Conservation (phyloP, 2,888 invertebrate species). For the Eristalis intricaria region DNA sequence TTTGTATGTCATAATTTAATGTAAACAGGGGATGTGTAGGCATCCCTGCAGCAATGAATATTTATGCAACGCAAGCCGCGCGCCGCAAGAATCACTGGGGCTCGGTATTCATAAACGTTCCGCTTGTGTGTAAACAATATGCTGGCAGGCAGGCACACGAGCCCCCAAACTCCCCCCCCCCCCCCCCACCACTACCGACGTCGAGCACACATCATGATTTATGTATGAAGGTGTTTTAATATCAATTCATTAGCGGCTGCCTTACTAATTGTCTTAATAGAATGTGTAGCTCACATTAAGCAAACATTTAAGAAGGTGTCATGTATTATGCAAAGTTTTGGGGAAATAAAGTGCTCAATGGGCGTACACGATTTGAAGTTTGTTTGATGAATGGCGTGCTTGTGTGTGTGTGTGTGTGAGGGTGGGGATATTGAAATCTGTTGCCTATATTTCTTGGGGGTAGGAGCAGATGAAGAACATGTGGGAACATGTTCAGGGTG, state of each 20-base stretch:
- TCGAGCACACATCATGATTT: slow-evolving; percentile 31
- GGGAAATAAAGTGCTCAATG: neutral
- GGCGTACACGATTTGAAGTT: neutral
- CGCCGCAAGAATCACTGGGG: slow-evolving; percentile 22
- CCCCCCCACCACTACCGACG: neutral
- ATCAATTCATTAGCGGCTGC: slow-evolving; percentile 37
- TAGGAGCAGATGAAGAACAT: too few relatives aligned
- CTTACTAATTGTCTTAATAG: slow-evolving; percentile 29
- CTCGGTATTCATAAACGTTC: slow-evolving; percentile 11
- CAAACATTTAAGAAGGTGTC: slow-evolving; percentile 8
- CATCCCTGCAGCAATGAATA: slow-evolving; percentile 36
- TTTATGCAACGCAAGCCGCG: slow-evolving; percentile 14
- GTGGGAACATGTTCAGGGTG: too few relatives aligned
- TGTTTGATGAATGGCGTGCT: neutral
- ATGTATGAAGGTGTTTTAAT: slow-evolving; percentile 45
- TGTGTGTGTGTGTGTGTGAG: neutral
- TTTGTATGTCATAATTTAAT: slow-evolving; percentile 21
- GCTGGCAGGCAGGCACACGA: neutral
- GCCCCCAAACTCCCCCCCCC: neutral
- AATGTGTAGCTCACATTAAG: neutral
- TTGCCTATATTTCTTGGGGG: too few relatives aligned
- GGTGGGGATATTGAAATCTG: neutral
- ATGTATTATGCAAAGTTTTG: slow-evolving; percentile 7
- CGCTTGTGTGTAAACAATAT: slow-evolving; percentile 24
- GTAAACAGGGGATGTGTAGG: slow-evolving; percentile 7